A percentile compares a stretch with the other conserved stretches of the same genome.
Evolutionary conservation across 1,140 invertebrate genomes (phyloP).

Genomic region (Trichonephila clavata): DNA sequence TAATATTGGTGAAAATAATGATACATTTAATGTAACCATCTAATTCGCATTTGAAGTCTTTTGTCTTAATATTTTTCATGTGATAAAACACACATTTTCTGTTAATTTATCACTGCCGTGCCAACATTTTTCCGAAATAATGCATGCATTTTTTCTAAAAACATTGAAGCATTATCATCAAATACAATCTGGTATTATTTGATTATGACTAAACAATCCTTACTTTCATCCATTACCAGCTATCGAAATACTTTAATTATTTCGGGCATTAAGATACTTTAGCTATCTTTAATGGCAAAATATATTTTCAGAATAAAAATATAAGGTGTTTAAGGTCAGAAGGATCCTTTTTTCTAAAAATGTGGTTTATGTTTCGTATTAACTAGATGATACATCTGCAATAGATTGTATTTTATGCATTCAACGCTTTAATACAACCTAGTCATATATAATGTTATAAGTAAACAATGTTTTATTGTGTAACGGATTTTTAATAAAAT

Average conservation of each 20-base stretch:
- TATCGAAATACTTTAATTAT: neutral
- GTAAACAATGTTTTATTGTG: too few relatives aligned
- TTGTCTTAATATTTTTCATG: neutral
- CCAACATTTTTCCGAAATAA: neutral
- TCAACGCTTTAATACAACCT: too few relatives aligned
- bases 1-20: too few relatives aligned
- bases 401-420: neutral
- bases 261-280: slow-evolving; percentile 3
- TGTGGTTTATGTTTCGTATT: neutral
- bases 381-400: neutral
- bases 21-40: too few relatives aligned
- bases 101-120: neutral
- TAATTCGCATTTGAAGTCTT: neutral
- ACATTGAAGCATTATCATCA: neutral
- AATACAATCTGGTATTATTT: neutral
- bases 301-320: neutral
- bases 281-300: neutral
- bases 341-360: neutral
- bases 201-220: neutral
- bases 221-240: neutral
- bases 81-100: neutral
- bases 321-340: neutral
- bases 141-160: neutral
- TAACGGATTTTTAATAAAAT: too few relatives aligned
- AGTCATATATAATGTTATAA: too few relatives aligned